Base-by-base conservation (phyloP, 2,113 vertebrate genomes). In the Sylvilagus bachmani region DNA sequence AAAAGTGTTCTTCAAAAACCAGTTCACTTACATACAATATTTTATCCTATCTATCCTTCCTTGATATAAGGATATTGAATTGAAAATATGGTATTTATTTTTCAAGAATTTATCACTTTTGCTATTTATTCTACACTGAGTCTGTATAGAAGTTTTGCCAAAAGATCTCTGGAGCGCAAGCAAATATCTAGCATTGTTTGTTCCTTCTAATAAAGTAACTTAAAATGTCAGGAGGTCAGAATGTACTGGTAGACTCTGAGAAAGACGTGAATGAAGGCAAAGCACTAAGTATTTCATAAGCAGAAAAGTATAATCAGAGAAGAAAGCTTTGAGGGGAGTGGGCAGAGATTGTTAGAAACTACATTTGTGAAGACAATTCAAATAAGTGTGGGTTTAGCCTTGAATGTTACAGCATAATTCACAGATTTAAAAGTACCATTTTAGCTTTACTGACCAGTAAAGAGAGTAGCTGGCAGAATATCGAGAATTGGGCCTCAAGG, bases 331-430 rank as follows among this genome's bases (percentile, higher is more conserved):
- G 8, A 86, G 49, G 79, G 14, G 83, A 86, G 36, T 5, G 16
- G 36, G n/a, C 69, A 55, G 74, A 86, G n/a, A 71, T 0, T 69
- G 12, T 10, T 31, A 38, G 1, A 75, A 29, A 17, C 24, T 29
- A 93, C 31, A 55, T 44, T 83, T 80, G 49, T 84, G 61, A 87
- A 93, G 55, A 58, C 49, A 89, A 84, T 95, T 91, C 90, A 93
- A 80, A 7, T 91, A 73, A 66, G 2, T 66, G 62, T 67, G 24
- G 24, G 85, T 38, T 93, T 90, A 66, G 53, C 33, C 67, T 87
- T 84, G 71, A 94, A 87, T 73, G 71, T 25, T 61, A 69, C 0
- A 4, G 87, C 62, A 44, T 71, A 91, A 91, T 38, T 71, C 36
- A 80, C 29, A 94, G 73, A 91, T 66, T 91, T 73, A 94, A 19